phyloP scores from a whole-genome alignment of 2,888 invertebrate species.

The Vandiemenella viatica region DNA sequence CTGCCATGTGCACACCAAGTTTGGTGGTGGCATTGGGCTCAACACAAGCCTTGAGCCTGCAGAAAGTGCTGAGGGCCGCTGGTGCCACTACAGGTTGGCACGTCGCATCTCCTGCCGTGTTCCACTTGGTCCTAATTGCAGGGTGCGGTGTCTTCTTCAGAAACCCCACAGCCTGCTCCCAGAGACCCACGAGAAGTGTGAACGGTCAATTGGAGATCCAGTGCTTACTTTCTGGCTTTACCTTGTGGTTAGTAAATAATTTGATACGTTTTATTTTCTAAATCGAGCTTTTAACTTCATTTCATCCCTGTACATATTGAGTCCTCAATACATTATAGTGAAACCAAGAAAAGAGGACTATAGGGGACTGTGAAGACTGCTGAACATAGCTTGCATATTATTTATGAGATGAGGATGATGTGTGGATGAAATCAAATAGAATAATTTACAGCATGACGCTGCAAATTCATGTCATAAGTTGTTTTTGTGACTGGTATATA shows the following conservation, averaged over 20 bases:
- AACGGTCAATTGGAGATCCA: not conserved
- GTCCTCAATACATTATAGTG: too few species aligned
- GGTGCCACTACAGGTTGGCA: constrained; percentile 14
- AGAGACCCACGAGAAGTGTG: not conserved
- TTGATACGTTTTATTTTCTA: not conserved
- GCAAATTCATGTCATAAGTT: too few species aligned
- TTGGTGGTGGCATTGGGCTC: constrained; percentile 35
- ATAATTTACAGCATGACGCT: not conserved
- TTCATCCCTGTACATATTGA: not conserved
- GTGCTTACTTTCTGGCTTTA: constrained; percentile 55
- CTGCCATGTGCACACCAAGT: constrained; percentile 46
- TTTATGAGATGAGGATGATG: too few species aligned
- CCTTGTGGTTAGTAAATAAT: constrained; percentile 32
- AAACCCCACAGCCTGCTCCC: constrained; percentile 49
- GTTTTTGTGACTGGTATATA: too few species aligned
- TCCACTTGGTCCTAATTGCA: constrained; percentile 29
- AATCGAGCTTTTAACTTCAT: not conserved
- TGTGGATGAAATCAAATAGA: not conserved
- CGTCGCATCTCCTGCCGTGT: constrained; percentile 26
- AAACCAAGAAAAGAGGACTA: too few species aligned
- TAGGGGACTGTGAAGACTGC: too few species aligned
- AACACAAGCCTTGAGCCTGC: constrained; percentile 38
- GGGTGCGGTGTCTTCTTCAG: constrained; percentile 50
- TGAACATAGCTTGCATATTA: too few species aligned
- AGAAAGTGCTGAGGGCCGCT: constrained; percentile 17